These are phyloP conservation scores for Catocala sponsa DNA, from an alignment of 2,888 invertebrate species.

Conservation along the genomic window DNA sequence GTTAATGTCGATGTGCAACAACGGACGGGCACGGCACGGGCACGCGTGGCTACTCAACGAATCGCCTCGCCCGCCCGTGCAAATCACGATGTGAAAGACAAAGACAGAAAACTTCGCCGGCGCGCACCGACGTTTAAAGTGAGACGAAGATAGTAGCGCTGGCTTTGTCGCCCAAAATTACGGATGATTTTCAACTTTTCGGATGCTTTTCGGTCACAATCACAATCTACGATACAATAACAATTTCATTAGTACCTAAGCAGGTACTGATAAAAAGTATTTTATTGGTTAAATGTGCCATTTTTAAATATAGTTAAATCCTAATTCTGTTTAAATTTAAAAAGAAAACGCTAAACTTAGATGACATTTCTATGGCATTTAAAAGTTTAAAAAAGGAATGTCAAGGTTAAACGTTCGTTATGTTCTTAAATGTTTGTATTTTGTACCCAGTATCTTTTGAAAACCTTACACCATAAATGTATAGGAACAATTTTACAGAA, in stretches of 20 bases:
- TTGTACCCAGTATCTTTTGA: background rate
- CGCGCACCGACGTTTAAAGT: constrained; percentile 56
- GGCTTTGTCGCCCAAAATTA: constrained; percentile 51
- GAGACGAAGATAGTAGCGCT: constrained; percentile 50
- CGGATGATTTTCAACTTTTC: constrained; percentile 52
- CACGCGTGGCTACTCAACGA: constrained; percentile 71
- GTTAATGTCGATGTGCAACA: constrained; percentile 86
- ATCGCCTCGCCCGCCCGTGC: constrained; percentile 56
- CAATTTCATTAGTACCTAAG: constrained; percentile 6
- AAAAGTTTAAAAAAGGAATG: background rate
- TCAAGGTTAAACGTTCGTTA: constrained; percentile 22
- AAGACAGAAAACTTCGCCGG: constrained; percentile 62
- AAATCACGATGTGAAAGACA: constrained; percentile 59
- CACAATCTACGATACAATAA: constrained; percentile 15
- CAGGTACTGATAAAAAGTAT: background rate
- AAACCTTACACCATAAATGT: too few relatives aligned
- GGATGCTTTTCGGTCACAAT: constrained; percentile 43
- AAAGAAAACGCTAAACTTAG: too few relatives aligned
- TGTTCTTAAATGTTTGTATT: background rate
- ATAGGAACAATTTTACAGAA: background rate
- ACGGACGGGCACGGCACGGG: constrained; percentile 74
- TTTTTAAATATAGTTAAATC: too few relatives aligned
- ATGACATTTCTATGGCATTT: too few relatives aligned
- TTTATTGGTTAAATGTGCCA: background rate
- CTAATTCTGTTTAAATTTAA: too few relatives aligned